Conservation (phyloP, 2,797 vertebrate species). For the Dicrostonyx torquatus region DNA sequence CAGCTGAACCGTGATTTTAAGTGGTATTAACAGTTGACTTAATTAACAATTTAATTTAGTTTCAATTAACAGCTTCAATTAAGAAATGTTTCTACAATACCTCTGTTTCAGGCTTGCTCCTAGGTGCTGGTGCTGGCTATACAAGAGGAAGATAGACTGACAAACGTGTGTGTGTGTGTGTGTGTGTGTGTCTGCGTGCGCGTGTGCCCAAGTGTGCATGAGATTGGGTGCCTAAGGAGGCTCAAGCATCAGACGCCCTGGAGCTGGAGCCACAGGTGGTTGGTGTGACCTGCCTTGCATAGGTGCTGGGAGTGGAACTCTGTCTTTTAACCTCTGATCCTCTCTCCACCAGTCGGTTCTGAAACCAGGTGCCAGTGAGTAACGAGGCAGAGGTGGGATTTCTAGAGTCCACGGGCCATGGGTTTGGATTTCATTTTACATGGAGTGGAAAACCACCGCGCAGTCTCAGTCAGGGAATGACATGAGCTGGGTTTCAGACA, state of each 20-base stretch:
- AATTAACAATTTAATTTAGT: not conserved
- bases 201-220: not conserved
- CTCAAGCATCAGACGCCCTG: not conserved
- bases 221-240: not conserved
- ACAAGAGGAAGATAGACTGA: not conserved
- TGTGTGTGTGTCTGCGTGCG: not conserved
- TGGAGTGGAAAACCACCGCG: not conserved
- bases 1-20: not conserved
- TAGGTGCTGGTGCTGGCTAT: not conserved
- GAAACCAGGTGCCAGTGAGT: not conserved
- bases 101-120: not conserved
- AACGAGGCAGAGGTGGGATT: not conserved
- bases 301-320: not conserved
- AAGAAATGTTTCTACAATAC: conserved; percentile 3
- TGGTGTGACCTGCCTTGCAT: not conserved
- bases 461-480: not conserved
- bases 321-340: not conserved
- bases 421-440: not conserved
- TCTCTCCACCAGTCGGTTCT: not conserved
- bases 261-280: not conserved
- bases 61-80: not conserved
- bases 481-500: not conserved
- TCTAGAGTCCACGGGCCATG: not conserved
- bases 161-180: not conserved
- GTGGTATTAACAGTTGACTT: not conserved